A percentile compares a stretch with the other conserved stretches of the same genome.
Evolutionary conservation across 1,140 invertebrate species (phyloP).

Genomic region (Melipona quadrifasciata): DNA sequence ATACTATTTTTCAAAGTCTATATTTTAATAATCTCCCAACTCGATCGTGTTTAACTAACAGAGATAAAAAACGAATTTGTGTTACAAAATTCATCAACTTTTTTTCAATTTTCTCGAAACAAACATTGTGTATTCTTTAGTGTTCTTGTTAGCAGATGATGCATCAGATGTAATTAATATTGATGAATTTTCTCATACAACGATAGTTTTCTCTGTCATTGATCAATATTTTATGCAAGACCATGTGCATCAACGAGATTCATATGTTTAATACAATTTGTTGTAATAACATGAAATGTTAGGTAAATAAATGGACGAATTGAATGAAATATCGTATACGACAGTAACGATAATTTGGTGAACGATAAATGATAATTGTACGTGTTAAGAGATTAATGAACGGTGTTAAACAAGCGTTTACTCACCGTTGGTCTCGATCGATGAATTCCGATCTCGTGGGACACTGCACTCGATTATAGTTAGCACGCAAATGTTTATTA

Average conservation of each 20-base stretch:
- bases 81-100: too few relatives aligned
- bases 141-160: conserved; percentile 36
- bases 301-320: background rate
- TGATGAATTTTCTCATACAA: conserved; percentile 34
- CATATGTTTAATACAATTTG: background rate
- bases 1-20: background rate
- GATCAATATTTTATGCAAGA: background rate
- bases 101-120: too few relatives aligned
- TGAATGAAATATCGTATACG: background rate
- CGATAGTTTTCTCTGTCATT: background rate
- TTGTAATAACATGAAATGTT: background rate
- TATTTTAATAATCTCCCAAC: background rate
- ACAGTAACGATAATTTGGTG: background rate
- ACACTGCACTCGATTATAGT: conserved; percentile 35
- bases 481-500: conserved; percentile 40
- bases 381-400: too few relatives aligned
- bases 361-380: background rate
- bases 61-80: background rate
- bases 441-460: conserved; percentile 33
- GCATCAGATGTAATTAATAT: background rate
- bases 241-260: background rate
- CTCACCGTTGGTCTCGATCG: conserved; percentile 39
- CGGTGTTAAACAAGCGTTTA: too few relatives aligned
- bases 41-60: too few relatives aligned
- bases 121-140: too few relatives aligned